Evolutionary conservation across 2,113 vertebrate species (phyloP), one percentile per base, ranked within the genome.

Genomic region (Phalacrocorax aristotelis): DNA sequence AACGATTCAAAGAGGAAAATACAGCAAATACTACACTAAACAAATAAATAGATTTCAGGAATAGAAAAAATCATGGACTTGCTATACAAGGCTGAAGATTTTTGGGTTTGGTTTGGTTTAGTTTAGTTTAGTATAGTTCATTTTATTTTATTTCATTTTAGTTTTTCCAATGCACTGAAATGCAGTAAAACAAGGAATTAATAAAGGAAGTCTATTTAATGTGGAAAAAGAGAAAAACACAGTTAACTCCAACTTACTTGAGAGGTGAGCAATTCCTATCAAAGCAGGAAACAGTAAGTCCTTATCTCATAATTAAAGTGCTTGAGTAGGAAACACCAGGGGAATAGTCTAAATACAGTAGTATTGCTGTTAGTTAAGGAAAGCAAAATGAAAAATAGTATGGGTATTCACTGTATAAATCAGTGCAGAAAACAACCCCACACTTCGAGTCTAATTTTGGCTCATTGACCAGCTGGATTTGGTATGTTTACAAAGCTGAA

Each of bases 301-400:
- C 64, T 96, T 90, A 92, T 93, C 90, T 95, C 68, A 71, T 95
- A 95, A 97, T 94, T 93, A 90, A 94, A 97, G 66, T 72, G 58
- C 87, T 83, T 88, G 58, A 96, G 62, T 58, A 86, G 71, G 36
- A 88, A 95, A 87, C 48, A 91, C 42, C 71, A 62, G 20, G 65
- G 74, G 80, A 94, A 87, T 65, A 93, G 42, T 66, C 70, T 83
- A 93, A 92, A 93, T 72, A 95, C 46, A 57, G 62, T 66, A 62
- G 32, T 75, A 69, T 78, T 18, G 25, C 42, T 92, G 57, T 57
- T 87, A 76, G 74, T 64, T 85, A 95, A 76, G 0, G 0, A 76
- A 87, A 80, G 36, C 19, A 88, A 89, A 89, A 61, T 42, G n/a
- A 77, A 92, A 94, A 84, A 5, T 13, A 40, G 9, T 46, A 16